phyloP scores from a whole-genome alignment of 2,888 invertebrate genomes.

The Geophilus truncorum region DNA sequence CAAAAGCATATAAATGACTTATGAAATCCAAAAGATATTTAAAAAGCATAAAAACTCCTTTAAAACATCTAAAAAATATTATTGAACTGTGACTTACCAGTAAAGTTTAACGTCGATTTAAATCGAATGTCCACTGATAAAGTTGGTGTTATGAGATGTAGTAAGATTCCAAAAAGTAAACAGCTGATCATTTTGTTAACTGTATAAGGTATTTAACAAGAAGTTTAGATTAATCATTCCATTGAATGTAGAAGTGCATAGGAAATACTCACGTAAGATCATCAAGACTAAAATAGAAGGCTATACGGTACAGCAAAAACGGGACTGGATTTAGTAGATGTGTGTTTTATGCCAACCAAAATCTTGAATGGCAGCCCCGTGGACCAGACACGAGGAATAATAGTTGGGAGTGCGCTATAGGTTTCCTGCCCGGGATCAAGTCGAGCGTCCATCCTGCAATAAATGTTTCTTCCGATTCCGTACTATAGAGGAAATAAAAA shows the following conservation, averaged over 20 bases:
- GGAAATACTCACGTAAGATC: background rate
- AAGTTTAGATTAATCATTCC: background rate
- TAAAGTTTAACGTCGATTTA: background rate
- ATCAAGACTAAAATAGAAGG: no score
- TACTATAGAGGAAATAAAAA: background rate
- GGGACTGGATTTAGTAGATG: no score
- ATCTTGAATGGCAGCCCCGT: background rate
- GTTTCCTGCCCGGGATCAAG: background rate
- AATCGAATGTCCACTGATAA: background rate
- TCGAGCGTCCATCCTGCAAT: background rate
- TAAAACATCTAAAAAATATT: no score
- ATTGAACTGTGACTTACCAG: background rate
- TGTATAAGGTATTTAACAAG: background rate
- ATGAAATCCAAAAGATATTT: no score
- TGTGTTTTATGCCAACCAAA: background rate
- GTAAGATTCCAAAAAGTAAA: background rate
- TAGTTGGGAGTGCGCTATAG: background rate
- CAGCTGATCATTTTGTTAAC: background rate
- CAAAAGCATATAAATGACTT: no score
- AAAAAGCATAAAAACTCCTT: no score
- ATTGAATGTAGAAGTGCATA: background rate
- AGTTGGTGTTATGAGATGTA: background rate
- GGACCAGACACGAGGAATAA: background rate
- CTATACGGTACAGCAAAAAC: no score
- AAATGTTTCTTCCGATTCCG: conserved; percentile 11